Conservation (phyloP, 2,888 invertebrate species). For the Scaptomyza tumidula region DNA sequence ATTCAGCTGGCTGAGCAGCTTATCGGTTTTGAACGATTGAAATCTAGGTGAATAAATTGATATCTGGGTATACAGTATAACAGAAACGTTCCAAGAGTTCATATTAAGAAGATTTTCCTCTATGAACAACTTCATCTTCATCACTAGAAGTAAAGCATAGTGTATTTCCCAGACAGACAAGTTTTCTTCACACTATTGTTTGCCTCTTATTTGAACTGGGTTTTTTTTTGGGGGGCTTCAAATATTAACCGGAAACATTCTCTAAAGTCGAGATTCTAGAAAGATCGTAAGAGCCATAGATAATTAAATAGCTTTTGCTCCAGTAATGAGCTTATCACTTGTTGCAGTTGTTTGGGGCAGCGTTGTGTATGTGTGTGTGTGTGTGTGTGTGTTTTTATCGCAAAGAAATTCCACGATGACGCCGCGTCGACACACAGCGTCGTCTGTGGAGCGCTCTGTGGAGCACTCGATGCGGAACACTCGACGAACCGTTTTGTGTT, state of each 20-base stretch:
- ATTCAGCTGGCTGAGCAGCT: too few relatives aligned
- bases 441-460: constrained; percentile 16
- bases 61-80: too few relatives aligned
- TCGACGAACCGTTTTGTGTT: constrained; percentile 8
- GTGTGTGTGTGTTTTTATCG: constrained; percentile 35
- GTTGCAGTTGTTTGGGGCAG: constrained; percentile 29
- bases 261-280: neutral
- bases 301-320: constrained; percentile 8
- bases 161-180: too few relatives aligned
- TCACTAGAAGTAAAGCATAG: too few relatives aligned
- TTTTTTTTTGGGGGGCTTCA: neutral
- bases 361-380: neutral
- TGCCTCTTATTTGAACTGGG: too few relatives aligned
- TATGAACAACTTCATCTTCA: too few relatives aligned
- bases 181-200: too few relatives aligned
- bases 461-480: constrained; percentile 35
- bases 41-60: too few relatives aligned
- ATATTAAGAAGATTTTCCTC: too few relatives aligned
- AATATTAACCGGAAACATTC: constrained; percentile 36
- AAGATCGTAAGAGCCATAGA: constrained; percentile 33
- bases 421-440: constrained; percentile 16
- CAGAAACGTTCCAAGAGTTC: too few relatives aligned
- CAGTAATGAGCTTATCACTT: constrained; percentile 19
- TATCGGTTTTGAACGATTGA: too few relatives aligned
- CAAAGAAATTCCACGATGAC: constrained; percentile 42